Base-by-base conservation (phyloP, 2,113 vertebrate genomes). In the Bujurquina vittata region DNA sequence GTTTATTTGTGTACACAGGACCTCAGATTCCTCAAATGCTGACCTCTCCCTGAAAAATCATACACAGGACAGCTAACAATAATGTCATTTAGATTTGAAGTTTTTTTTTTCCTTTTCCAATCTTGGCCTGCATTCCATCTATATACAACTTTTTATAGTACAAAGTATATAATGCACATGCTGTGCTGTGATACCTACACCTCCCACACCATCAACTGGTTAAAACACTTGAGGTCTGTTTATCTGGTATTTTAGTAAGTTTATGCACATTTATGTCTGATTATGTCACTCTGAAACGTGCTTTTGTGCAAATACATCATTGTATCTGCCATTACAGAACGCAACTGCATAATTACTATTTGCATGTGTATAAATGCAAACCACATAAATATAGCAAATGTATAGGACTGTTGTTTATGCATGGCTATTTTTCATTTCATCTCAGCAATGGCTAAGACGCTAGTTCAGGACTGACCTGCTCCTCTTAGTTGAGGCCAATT, bases 291-390 rank as follows among this genome's bases (percentile, higher is more conserved):
- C 20, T 26, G 31, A 15, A 67, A 55, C 31, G 40, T 69, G 43
- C 11, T 1, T 40, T 29, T 57, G 55, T 49, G 22, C 43, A 84
- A 86, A 78, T 29, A 18, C 10, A 75, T 26, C 46, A 17, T 72
- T 75, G 22, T 49, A 40, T 55, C 6, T 43, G 17, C 17, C 23
- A 7, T 76, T 63, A 40, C 63, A 33, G 79, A 82, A 86, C 62
- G 59, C 33, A 35, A 15, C 49, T 15, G 7, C 40, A 60, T 73
- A 56, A 20, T 83, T 22, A 22, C 55, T 56, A 1, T 33, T 55
- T 55, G 56, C 43, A 33, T 73, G 22, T 49, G 12, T 46, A 37
- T 43, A 52, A 49, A 77, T 58, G n/a, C 56, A 7, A 59, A 33
- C 84, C 23, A 72, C 29, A 35, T 18, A 76, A 79, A 59, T 35